Evolutionary conservation across 2,888 invertebrate species (phyloP).

Genomic region (Theristus sp.): DNA sequence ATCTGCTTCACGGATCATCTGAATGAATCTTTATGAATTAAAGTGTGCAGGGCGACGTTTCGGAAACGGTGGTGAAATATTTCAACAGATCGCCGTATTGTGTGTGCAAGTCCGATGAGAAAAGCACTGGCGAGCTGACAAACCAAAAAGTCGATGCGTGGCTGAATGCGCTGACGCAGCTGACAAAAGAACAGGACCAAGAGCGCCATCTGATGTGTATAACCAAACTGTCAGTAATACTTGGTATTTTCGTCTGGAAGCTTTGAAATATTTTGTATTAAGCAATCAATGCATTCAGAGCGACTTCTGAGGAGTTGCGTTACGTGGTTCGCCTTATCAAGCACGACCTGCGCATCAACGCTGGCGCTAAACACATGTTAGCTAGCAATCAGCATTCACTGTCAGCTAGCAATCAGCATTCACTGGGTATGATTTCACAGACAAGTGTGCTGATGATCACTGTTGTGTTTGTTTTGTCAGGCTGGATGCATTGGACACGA

Average conservation of each 20-base stretch:
- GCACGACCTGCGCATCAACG: constrained; percentile 74
- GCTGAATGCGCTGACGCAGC: constrained; percentile 49
- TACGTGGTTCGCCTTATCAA: constrained; percentile 68
- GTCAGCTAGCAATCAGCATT: no score
- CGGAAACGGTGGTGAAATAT: constrained; percentile 59
- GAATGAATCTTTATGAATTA: constrained; percentile 1
- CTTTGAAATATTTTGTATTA: not conserved
- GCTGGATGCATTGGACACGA: constrained; percentile 61
- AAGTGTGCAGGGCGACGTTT: constrained; percentile 50
- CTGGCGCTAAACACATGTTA: constrained; percentile 70
- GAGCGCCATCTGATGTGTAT: constrained; percentile 52
- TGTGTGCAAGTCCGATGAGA: constrained; percentile 40
- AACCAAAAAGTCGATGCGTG: constrained; percentile 54
- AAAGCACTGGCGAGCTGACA: no score
- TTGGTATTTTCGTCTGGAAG: not conserved
- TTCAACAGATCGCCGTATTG: constrained; percentile 38
- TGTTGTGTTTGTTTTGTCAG: no score
- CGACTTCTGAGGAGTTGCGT: constrained; percentile 63
- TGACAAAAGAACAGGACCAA: constrained; percentile 75
- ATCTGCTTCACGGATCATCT: not conserved
- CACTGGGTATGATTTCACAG: no score
- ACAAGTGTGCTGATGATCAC: no score
- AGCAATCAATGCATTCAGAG: constrained; percentile 34
- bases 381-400: constrained; percentile 16
- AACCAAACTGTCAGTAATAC: constrained; percentile 35